Conservation (phyloP, 2,113 vertebrate species). For the Circaetus cinerascens region DNA sequence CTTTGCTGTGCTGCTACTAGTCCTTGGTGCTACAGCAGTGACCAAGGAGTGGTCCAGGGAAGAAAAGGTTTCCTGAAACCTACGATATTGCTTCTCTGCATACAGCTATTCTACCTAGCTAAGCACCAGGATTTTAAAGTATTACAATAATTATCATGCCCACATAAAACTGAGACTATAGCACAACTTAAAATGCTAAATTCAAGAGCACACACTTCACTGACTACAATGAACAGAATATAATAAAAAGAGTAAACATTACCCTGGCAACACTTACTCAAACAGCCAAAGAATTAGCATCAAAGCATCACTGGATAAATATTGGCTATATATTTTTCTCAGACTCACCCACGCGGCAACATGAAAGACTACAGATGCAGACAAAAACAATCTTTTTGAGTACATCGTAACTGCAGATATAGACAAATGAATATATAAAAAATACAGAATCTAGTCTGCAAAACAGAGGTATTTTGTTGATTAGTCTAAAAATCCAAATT, state of each 20-base stretch:
- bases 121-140: neutral
- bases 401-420: neutral
- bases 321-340: neutral
- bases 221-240: neutral
- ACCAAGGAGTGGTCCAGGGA: neutral
- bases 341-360: neutral
- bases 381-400: neutral
- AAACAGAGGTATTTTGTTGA: neutral
- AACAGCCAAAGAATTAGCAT: neutral
- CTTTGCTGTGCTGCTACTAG: neutral
- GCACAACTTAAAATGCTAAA: neutral
- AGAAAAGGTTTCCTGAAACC: neutral
- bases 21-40: neutral
- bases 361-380: neutral
- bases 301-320: neutral
- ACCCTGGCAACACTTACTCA: conserved; percentile 20
- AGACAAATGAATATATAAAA: neutral
- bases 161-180: neutral
- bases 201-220: neutral
- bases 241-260: neutral
- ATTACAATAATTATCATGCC: neutral
- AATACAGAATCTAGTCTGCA: neutral
- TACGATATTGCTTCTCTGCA: rapidly evolving
- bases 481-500: neutral
- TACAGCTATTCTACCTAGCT: neutral